Percentiles rank a stretch among this genome's conserved stretches.
Evolutionary conservation across 2,888 invertebrate species (phyloP).

Genomic region (Anodontia alba): DNA sequence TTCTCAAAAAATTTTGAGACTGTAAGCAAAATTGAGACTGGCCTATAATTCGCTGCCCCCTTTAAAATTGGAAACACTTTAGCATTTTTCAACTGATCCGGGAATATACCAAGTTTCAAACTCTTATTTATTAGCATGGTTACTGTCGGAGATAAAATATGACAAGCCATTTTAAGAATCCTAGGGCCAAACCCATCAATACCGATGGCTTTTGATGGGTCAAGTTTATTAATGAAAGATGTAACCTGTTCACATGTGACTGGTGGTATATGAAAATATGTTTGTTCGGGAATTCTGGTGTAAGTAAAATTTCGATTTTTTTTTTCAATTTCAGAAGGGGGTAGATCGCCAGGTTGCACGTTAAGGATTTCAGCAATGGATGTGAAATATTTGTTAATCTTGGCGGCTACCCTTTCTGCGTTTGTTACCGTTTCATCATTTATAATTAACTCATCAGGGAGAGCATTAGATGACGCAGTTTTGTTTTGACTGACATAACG

Average conservation of each 20-base stretch:
- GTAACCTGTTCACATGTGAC: background rate
- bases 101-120: background rate
- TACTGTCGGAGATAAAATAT: background rate
- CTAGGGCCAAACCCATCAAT: conserved; percentile 1
- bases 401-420: background rate
- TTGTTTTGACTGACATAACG: background rate
- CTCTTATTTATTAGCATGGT: background rate
- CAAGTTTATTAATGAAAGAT: background rate
- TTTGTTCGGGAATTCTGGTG: background rate
- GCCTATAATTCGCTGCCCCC: background rate
- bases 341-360: background rate
- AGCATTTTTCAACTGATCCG: background rate
- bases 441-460: background rate
- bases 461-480: background rate
- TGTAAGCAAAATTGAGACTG: background rate
- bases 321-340: background rate
- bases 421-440: background rate
- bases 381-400: background rate
- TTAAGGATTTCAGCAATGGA: background rate
- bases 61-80: background rate
- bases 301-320: background rate
- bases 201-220: background rate
- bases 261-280: background rate
- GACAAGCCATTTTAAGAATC: background rate
- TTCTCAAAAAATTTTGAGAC: background rate